Base-by-base conservation (phyloP, 2,888 invertebrate genomes). In the Cinara cedri region DNA sequence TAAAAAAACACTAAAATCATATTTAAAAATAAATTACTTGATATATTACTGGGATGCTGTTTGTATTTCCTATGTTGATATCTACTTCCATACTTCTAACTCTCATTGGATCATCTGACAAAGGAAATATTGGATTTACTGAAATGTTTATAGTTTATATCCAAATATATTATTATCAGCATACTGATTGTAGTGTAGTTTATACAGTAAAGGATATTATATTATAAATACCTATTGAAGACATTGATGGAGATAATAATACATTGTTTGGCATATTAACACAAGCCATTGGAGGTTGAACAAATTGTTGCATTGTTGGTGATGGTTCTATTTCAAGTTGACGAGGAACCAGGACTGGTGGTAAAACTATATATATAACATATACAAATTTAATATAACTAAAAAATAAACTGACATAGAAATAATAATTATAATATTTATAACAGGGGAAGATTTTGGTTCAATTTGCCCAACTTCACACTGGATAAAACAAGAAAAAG, bases 301-400 rank as follows among this genome's bases (percentile, higher is more conserved):
- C 34, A 34, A 34, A 6, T 34, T 34, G 34, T 10, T 46, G 6
- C 46, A 26, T 4, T 3, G 21, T 24, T 10, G n/a, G 63, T 24
- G n/a, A 6, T 24, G 95, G 95, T 0, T 95, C 94, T 85, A 93
- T 98, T 87, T 98, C 98, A 81, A 96, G 97, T 86, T 97, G 97
- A 80, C 99, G 89, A 13, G 98, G 98, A 71, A 99, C 99, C 83
- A 99, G 87, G 24, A 99, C 98, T 0, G 98, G 98, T 2, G 98
- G 98, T 84, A 99, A 87, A 34, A 98, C 97, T 82, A 86, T 44
- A 85, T 85, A 80, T 84, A 80, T 46, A 75, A 80, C 26, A 9
- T 44, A 13, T 44, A 63, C 51, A 76, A 57, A 26, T 24, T 11
- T 55, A 66, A 66, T 55, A 26, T 4, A 80, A 13, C n/a, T 55